Conservation (phyloP, 92 coral and sea anemone species). For the Muricea muricata region DNA sequence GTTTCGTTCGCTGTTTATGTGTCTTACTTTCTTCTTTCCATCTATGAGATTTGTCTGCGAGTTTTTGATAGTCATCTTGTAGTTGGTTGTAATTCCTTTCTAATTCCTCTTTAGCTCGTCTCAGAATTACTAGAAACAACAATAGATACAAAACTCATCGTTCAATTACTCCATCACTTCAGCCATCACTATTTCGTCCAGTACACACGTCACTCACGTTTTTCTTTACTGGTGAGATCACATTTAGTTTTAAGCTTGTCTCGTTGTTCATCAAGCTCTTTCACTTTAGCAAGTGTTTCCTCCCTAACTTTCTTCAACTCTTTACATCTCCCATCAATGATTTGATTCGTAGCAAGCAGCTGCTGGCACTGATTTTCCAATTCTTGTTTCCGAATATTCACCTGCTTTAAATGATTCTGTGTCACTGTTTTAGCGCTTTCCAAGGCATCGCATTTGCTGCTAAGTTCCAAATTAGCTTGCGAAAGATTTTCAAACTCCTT, state of each 20-base stretch:
- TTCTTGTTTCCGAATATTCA: neutral
- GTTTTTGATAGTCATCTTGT: slow-evolving; percentile 12
- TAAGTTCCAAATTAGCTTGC: slow-evolving; percentile 15
- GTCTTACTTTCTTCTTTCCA: slow-evolving; percentile 20
- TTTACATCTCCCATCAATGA: slow-evolving; percentile 22
- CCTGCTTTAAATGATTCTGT: slow-evolving; percentile 5
- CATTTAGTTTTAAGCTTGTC: neutral
- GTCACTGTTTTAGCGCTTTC: slow-evolving; percentile 5
- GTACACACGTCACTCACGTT: too few relatives aligned
- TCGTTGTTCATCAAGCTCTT: slow-evolving; percentile 3
- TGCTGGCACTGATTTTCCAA: slow-evolving; percentile 41
- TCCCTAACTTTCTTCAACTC: slow-evolving; percentile 23
- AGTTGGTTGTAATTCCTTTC: neutral
- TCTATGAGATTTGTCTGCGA: slow-evolving; percentile 35
- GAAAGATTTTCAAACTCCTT: slow-evolving; percentile 29
- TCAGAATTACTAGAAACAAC: neutral
- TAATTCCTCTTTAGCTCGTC: slow-evolving; percentile 17
- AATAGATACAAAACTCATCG: neutral
- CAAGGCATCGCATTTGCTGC: slow-evolving; percentile 33
- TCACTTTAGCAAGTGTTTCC: slow-evolving; percentile 18
- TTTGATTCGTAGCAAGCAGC: slow-evolving; percentile 29
- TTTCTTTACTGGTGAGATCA: slow-evolving; percentile 13
- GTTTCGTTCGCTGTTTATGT: neutral
- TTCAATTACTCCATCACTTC: neutral
- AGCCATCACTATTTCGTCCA: neutral